A percentile compares a stretch with the other conserved stretches of the same genome.
Conservation (phyloP, 2,888 invertebrate species). For the Lagria hirta region DNA sequence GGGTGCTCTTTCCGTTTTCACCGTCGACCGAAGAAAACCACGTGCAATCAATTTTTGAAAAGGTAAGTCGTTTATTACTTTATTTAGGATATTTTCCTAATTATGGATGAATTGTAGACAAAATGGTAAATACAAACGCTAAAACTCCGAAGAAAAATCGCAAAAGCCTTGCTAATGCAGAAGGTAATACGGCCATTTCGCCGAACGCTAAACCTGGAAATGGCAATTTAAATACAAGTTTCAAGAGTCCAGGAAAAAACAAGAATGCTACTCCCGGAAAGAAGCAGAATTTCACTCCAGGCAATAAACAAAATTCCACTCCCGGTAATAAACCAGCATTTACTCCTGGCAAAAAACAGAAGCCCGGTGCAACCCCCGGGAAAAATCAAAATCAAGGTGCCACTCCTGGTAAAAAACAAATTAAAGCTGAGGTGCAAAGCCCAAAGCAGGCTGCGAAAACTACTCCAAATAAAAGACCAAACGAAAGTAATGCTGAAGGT, state of each 20-base stretch:
- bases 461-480: background rate
- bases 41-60: too few species aligned
- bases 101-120: too few species aligned
- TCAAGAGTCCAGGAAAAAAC: background rate
- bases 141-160: slow-evolving; percentile 14
- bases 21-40: too few species aligned
- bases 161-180: slow-evolving; percentile 6
- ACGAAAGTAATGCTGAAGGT: background rate
- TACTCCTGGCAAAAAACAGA: background rate
- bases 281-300: too few species aligned
- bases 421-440: too few species aligned
- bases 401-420: too few species aligned
- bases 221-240: background rate
- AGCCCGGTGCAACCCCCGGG: background rate
- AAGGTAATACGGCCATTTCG: background rate
- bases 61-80: too few species aligned
- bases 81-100: too few species aligned
- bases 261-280: background rate
- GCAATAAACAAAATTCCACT: background rate
- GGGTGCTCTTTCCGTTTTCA: too few species aligned
- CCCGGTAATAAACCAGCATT: background rate
- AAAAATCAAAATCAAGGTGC: slow-evolving; percentile 1
- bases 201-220: background rate
- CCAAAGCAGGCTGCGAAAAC: too few species aligned
- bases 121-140: slow-evolving; percentile 8